Conservation (phyloP, 2,888 invertebrate species). For the Limnephilus rhombicus region DNA sequence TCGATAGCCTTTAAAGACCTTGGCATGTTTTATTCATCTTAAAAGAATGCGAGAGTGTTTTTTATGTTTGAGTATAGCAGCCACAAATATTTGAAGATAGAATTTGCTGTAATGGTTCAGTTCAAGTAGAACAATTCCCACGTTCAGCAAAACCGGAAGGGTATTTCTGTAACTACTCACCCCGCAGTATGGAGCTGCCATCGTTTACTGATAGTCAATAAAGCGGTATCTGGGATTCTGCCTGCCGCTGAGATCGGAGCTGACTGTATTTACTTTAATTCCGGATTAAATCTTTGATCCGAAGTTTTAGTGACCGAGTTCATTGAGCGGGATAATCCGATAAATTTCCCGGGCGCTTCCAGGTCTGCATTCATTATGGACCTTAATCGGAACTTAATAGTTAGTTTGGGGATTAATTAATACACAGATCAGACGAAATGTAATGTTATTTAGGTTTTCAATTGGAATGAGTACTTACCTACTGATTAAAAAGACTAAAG, state of each 20-base stretch:
- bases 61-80: background rate
- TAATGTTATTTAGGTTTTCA: background rate
- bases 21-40: background rate
- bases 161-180: background rate
- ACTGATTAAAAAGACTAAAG: background rate
- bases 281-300: constrained; percentile 9
- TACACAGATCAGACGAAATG: background rate
- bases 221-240: background rate
- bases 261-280: constrained; percentile 14
- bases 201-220: constrained; percentile 1
- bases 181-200: background rate
- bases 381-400: background rate
- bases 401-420: background rate
- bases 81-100: background rate
- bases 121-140: background rate
- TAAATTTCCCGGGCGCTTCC: constrained; percentile 13
- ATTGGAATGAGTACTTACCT: background rate
- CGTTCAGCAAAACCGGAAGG: background rate
- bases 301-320: constrained; percentile 12
- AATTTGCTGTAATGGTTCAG: background rate
- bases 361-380: background rate
- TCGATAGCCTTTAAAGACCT: background rate
- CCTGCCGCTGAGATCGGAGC: background rate
- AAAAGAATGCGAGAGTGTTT: background rate
- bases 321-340: constrained; percentile 2